A percentile compares a stretch with the other conserved stretches of the same genome.
Conservation (phyloP, 1,140 invertebrate genomes). For the Meteorus sp. region DNA sequence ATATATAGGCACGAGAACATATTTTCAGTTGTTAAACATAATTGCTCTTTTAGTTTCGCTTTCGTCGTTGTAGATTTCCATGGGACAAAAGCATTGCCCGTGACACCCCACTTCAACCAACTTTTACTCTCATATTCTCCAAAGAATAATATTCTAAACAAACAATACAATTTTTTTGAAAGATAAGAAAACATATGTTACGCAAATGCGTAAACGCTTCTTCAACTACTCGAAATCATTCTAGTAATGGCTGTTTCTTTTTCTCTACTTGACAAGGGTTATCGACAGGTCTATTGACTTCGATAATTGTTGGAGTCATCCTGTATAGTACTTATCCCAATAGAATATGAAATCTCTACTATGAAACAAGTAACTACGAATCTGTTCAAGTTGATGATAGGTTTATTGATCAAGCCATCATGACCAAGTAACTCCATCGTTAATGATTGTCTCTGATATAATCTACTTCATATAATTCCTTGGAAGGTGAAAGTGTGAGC, state of each 20-base stretch:
- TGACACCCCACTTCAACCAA: slow-evolving; percentile 39
- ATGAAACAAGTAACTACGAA: too few species aligned
- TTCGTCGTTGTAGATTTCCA: slow-evolving; percentile 51
- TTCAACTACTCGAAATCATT: not conserved
- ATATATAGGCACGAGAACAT: slow-evolving; percentile 49
- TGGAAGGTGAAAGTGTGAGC: too few species aligned
- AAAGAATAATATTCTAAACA: slow-evolving; percentile 19
- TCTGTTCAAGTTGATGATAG: not conserved
- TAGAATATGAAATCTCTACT: too few species aligned
- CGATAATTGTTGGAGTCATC: too few species aligned
- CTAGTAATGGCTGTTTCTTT: not conserved
- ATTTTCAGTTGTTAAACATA: slow-evolving; percentile 45
- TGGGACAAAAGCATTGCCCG: slow-evolving; percentile 42
- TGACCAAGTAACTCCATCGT: too few species aligned
- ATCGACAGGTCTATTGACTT: not conserved
- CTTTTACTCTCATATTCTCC: slow-evolving; percentile 35
- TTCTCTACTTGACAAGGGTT: not conserved
- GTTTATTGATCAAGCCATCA: not conserved
- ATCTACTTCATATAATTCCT: too few species aligned
- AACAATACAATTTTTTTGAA: not conserved
- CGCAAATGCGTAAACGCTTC: not conserved
- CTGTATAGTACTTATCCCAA: too few species aligned
- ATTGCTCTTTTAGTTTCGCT: slow-evolving; percentile 53
- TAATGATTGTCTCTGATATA: too few species aligned
- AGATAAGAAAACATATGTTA: too few species aligned